phyloP scores from a whole-genome alignment of 1,140 invertebrate species.

The Solenopsis invicta region DNA sequence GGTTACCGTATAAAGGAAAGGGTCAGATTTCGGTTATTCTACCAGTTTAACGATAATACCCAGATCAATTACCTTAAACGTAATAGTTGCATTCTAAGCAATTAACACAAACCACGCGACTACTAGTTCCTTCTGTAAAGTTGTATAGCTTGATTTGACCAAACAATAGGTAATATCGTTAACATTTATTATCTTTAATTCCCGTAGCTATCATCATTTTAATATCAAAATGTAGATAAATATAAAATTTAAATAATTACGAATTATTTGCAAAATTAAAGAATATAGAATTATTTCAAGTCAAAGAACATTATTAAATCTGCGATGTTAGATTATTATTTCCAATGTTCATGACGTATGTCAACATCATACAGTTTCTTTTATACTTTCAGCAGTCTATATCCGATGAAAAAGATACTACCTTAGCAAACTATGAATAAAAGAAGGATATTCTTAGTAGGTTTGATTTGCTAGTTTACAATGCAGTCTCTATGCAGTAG shows the following conservation, averaged over 20 bases:
- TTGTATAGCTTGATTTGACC: neutral
- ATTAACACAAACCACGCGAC: slow-evolving; percentile 9
- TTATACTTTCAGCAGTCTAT: neutral
- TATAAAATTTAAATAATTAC: neutral
- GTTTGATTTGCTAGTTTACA: neutral
- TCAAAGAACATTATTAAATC: neutral
- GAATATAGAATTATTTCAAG: neutral
- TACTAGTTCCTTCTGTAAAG: neutral
- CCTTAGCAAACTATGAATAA: neutral
- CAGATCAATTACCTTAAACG: slow-evolving; percentile 32
- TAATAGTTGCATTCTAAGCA: slow-evolving; percentile 43
- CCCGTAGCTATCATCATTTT: neutral
- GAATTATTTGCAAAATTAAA: neutral
- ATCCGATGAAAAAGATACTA: neutral
- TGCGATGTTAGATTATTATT: neutral
- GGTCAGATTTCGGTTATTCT: neutral
- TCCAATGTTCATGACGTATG: neutral
- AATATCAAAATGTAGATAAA: neutral
- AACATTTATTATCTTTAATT: neutral
- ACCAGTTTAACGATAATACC: slow-evolving; percentile 23
- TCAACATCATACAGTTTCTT: neutral
- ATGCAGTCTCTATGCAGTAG: neutral
- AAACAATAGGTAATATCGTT: neutral
- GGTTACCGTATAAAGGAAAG: slow-evolving; percentile 47
- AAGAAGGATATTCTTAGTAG: neutral